Conservation (phyloP, 2,888 invertebrate species). For the Anaspis maculata region DNA sequence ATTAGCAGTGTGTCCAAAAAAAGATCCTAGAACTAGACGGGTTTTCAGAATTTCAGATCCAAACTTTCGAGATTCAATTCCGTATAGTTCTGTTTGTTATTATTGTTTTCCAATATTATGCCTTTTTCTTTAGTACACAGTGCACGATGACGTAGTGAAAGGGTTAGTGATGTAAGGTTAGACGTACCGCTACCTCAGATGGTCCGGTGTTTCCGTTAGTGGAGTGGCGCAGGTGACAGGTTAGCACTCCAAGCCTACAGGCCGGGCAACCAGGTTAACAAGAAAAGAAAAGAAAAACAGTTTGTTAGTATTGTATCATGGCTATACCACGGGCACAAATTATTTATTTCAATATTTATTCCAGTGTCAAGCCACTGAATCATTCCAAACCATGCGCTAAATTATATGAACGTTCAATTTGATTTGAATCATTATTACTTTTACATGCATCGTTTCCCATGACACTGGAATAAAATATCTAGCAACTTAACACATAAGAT, state of each 20-base stretch:
- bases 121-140: constrained; percentile 23
- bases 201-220: constrained; percentile 38
- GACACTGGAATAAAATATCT: too few relatives aligned
- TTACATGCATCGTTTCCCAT: too few relatives aligned
- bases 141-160: constrained; percentile 21
- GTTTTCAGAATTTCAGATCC: not conserved
- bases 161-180: constrained; percentile 40
- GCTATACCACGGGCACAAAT: constrained; percentile 27
- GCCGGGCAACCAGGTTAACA: constrained; percentile 44
- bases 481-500: constrained; percentile 28
- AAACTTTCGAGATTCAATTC: not conserved
- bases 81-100: constrained; percentile 1
- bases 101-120: not conserved
- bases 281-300: constrained; percentile 43
- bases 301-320: constrained; percentile 40
- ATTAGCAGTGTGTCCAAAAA: too few relatives aligned
- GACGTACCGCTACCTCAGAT: constrained; percentile 41
- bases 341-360: constrained; percentile 7
- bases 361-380: constrained; percentile 9
- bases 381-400: constrained; percentile 10
- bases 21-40: too few relatives aligned
- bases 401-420: not conserved
- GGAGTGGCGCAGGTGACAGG: constrained; percentile 41
- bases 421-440: too few relatives aligned
- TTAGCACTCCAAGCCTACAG: constrained; percentile 71